These are phyloP conservation scores for Athripsodes cinereus DNA, from an alignment of 2,888 invertebrate species.

Conservation along the genomic window DNA sequence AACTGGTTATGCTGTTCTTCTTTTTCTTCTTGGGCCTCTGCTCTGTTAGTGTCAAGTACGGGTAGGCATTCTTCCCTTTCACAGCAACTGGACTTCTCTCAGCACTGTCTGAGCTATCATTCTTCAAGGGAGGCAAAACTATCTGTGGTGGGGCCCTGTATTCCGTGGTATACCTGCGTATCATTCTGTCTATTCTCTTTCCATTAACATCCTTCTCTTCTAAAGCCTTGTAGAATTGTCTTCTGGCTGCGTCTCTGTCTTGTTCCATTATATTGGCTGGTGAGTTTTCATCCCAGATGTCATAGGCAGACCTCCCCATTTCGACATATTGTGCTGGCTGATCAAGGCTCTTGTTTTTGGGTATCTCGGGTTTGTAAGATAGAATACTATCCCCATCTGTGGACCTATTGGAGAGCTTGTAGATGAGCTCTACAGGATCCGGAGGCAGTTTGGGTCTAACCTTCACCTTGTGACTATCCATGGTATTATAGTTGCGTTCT, in stretches of 20 bases:
- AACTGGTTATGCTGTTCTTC: slow-evolving; percentile 21
- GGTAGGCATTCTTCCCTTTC: slow-evolving; percentile 16
- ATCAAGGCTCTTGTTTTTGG: not conserved
- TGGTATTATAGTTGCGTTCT: not conserved
- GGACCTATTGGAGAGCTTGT: slow-evolving; percentile 11
- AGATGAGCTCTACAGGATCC: slow-evolving; percentile 1
- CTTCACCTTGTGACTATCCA: not conserved
- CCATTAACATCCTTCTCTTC: not conserved
- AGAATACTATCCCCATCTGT: slow-evolving; percentile 20
- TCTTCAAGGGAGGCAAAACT: slow-evolving; percentile 18
- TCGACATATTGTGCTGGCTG: slow-evolving; percentile 21
- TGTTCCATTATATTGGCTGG: not conserved
- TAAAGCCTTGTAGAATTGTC: not conserved
- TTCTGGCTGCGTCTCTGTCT: not conserved
- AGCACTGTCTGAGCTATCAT: slow-evolving; percentile 23
- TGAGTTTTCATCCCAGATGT: slow-evolving; percentile 7
- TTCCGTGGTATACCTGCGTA: slow-evolving; percentile 23
- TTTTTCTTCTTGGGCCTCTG: slow-evolving; percentile 14
- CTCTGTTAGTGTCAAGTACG: slow-evolving; percentile 20
- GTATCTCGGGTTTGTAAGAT: slow-evolving; percentile 16
- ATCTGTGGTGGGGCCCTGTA: slow-evolving; percentile 23
- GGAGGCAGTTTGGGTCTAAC: not conserved
- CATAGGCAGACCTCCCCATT: slow-evolving; percentile 1
- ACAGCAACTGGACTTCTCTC: slow-evolving; percentile 20
- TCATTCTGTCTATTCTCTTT: slow-evolving; percentile 9